A percentile compares a stretch with the other conserved stretches of the same genome.
These are phyloP conservation scores for Slavum lentiscoides DNA, from an alignment of 2,888 invertebrate genomes.

Conservation along the genomic window DNA sequence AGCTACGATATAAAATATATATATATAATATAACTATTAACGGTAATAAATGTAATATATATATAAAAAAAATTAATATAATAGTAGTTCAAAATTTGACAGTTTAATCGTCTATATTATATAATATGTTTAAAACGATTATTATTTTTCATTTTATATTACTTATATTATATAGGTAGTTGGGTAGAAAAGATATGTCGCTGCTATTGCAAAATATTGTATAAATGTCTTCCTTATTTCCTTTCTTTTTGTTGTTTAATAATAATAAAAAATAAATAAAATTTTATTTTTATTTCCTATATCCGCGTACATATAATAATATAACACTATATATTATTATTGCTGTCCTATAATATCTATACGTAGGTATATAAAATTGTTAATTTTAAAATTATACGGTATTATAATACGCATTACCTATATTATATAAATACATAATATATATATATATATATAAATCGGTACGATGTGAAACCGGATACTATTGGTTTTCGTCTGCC, in stretches of 20 bases:
- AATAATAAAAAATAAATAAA: neutral
- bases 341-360: neutral
- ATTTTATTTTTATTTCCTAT: constrained; percentile 6
- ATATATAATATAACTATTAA: too few relatives aligned
- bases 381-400: neutral
- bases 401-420: neutral
- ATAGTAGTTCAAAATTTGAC: neutral
- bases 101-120: neutral
- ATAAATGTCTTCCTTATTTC: constrained; percentile 27
- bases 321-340: neutral
- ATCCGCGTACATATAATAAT: neutral
- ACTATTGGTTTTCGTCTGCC: constrained; percentile 2
- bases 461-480: neutral
- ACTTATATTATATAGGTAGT: neutral
- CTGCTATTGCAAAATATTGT: neutral
- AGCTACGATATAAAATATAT: too few relatives aligned
- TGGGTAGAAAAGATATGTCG: neutral
- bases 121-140: neutral
- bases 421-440: too few relatives aligned
- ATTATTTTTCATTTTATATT: neutral
- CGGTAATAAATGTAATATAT: too few relatives aligned
- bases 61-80: neutral
- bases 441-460: too few relatives aligned
- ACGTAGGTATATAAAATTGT: neutral
- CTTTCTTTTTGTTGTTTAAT: constrained; percentile 18